Evolutionary conservation across 2,888 invertebrate species (phyloP), one percentile per base, ranked within the genome.

Genomic region (Zhuqinia jingwanae): DNA sequence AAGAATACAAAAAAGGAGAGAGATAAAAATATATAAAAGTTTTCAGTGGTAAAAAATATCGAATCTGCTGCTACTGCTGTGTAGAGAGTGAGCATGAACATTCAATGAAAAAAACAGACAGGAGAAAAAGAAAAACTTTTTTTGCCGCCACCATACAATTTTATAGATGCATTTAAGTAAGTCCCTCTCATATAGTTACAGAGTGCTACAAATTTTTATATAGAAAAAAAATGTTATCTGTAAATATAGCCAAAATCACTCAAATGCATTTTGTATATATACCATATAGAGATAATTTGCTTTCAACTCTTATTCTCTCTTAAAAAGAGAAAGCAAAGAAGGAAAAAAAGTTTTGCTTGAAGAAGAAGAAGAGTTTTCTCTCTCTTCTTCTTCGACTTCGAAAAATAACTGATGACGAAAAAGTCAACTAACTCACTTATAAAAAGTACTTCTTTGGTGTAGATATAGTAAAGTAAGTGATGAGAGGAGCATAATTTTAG

Each of bases 401-500:
- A 68, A 68, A 25, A 75, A 53, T 30, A 53, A 75, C 27, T 75
- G 75, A 30, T 56, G 75, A 30, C 75, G 75, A 75, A 75, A 75
- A 75, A 75, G 75, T 75, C 75, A 53, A 36, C 50, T 75, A 75
- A 75, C 75, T 75, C 53, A 53, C 36, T 75, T 75, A 75, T 27
- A 75, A 68, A 42, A 58, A 77, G 75, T 73, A 47, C 36, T 20
- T 50, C 36, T n/a, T n/a, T n/a, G 27, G n/a, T 36, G 22, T 27
- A 0, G 15, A 60, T 60, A 60, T 15, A 25, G 60, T n/a, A 2
- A 27, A 20, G 30, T 60, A 50, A 47, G 78, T 63, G 78, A 65
- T 65, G 78, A 79, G 78, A 79, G 50, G 68, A 15, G 53, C 36
- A 53, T 20, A 80, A 80, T 80, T 27, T 80, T n/a, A n/a, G n/a